A percentile compares a stretch with the other conserved stretches of the same genome.
These are phyloP conservation scores for Habroteleia sp. DNA, from an alignment of 2,888 invertebrate genomes.

Conservation along the genomic window DNA sequence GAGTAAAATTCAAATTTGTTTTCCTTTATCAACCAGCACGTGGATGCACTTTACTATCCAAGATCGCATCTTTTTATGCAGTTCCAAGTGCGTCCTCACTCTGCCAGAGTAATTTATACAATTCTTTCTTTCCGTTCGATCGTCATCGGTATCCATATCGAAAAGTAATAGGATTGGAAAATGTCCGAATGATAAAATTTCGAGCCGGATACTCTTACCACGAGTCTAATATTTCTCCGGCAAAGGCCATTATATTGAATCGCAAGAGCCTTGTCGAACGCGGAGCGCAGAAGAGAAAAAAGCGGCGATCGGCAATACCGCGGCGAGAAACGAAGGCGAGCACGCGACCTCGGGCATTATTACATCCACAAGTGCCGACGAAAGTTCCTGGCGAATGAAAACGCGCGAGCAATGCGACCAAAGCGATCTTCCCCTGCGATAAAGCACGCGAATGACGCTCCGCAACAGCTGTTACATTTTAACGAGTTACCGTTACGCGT, in stretches of 20 bases:
- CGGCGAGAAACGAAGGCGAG: slow-evolving; percentile 34
- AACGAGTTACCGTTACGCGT: slow-evolving; percentile 60
- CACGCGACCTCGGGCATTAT: slow-evolving; percentile 55
- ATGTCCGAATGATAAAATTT: too few species aligned
- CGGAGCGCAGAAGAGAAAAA: slow-evolving; percentile 9
- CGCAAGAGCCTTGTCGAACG: slow-evolving; percentile 14
- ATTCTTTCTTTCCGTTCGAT: too few species aligned
- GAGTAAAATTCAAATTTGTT: too few species aligned
- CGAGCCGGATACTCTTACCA: background rate
- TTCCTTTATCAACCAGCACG: too few species aligned
- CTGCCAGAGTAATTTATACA: too few species aligned
- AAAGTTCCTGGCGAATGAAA: slow-evolving; percentile 55
- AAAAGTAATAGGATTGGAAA: too few species aligned
- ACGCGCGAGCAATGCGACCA: slow-evolving; percentile 36
- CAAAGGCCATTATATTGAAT: slow-evolving; percentile 30
- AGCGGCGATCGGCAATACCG: slow-evolving; percentile 26
- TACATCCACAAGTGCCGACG: slow-evolving; percentile 37
- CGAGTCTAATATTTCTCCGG: slow-evolving; percentile 1
- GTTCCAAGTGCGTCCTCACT: too few species aligned
- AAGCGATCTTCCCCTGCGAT: slow-evolving; percentile 59
- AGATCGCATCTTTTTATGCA: too few species aligned
- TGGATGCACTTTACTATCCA: too few species aligned
- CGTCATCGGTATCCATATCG: too few species aligned
- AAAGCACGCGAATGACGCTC: slow-evolving; percentile 53
- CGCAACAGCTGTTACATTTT: slow-evolving; percentile 64